A percentile compares a stretch with the other conserved stretches of the same genome.
phyloP scores from a whole-genome alignment of 2,888 invertebrate species.

The Suillia variegata region DNA sequence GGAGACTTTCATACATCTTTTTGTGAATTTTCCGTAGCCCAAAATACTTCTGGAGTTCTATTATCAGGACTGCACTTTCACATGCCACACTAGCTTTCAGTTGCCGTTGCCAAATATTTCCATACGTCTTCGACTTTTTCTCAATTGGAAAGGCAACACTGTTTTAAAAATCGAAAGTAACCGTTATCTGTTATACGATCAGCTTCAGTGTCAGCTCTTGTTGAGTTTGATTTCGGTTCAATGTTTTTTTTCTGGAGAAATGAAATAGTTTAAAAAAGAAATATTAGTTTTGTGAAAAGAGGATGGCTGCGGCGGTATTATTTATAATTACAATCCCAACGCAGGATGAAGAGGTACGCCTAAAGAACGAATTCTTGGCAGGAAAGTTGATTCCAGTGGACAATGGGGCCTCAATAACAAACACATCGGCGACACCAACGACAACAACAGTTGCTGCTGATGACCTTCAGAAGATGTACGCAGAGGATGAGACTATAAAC shows the following conservation, averaged over 20 bases:
- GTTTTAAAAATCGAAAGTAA: too few species aligned
- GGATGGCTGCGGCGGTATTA: slow-evolving; percentile 61
- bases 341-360: slow-evolving; percentile 61
- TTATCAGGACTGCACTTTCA: too few species aligned
- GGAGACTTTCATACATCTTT: too few species aligned
- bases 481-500: too few species aligned
- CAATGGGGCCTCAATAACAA: slow-evolving; percentile 19
- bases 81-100: too few species aligned
- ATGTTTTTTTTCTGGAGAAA: background rate
- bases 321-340: slow-evolving; percentile 67
- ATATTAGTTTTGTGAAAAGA: background rate
- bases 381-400: slow-evolving; percentile 23
- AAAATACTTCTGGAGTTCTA: too few species aligned
- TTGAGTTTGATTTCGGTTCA: background rate
- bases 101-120: too few species aligned
- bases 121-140: too few species aligned
- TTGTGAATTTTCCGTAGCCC: too few species aligned
- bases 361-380: slow-evolving; percentile 30
- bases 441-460: too few species aligned
- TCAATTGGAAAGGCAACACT: too few species aligned
- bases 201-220: background rate
- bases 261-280: background rate
- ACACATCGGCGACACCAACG: background rate
- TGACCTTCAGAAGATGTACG: too few species aligned
- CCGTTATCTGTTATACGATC: background rate